Evolutionary conservation across 2,113 vertebrate species (phyloP).

Genomic region (Hipposideros armiger): DNA sequence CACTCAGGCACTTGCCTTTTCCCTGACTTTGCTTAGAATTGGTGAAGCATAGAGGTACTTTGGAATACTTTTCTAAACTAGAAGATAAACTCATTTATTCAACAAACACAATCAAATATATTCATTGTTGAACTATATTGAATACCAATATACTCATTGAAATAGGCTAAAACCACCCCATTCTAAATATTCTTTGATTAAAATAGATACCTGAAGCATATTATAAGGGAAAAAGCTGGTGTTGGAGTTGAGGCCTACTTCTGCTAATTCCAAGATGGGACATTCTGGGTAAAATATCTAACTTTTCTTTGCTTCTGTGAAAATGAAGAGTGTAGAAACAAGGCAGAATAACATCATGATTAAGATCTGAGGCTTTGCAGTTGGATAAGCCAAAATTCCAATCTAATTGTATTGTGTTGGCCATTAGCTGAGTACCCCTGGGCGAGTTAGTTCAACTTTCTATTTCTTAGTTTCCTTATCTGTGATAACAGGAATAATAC

Average conservation of each 20-base stretch:
- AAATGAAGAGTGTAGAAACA: background rate
- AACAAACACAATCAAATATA: background rate
- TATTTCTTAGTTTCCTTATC: background rate
- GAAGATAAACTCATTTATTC: conserved; percentile 15
- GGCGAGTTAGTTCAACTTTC: background rate
- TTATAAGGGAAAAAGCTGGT: background rate
- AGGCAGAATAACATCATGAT: background rate
- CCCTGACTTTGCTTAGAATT: background rate
- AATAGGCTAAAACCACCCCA: background rate
- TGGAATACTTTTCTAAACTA: conserved; percentile 1
- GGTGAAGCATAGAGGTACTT: background rate
- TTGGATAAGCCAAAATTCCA: background rate
- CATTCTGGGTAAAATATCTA: background rate
- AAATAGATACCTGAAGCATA: background rate
- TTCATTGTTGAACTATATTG: background rate
- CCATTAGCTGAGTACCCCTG: background rate
- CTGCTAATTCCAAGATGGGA: background rate
- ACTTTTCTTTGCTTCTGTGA: background rate
- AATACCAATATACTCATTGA: background rate
- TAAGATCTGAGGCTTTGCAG: background rate
- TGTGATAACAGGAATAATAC: background rate
- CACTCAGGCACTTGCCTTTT: background rate
- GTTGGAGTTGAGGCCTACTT: background rate
- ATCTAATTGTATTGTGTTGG: background rate
- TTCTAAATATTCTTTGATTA: conserved; percentile 15